Evolutionary conservation across 2,113 vertebrate genomes (phyloP).

Genomic region (Myotis lucifugus): DNA sequence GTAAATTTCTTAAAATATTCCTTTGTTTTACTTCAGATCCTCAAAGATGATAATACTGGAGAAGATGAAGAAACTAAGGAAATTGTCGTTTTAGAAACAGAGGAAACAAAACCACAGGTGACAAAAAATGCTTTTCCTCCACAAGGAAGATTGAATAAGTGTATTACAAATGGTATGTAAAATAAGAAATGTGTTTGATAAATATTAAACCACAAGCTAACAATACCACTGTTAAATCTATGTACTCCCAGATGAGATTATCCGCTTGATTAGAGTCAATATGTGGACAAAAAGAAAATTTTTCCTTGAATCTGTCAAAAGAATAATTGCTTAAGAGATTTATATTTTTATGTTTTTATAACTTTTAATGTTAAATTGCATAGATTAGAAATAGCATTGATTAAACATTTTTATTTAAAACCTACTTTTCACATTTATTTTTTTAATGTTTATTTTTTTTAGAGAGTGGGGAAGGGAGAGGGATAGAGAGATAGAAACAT

Average conservation of each 20-base stretch:
- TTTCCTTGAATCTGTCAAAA: neutral
- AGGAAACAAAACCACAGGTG: neutral
- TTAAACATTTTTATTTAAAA: slow-evolving; percentile 24
- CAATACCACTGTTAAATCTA: neutral
- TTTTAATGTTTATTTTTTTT: neutral
- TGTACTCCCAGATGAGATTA: neutral
- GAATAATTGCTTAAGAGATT: neutral
- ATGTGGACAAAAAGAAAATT: neutral
- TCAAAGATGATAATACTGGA: neutral
- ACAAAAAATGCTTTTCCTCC: slow-evolving; percentile 21
- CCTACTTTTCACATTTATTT: slow-evolving; percentile 27
- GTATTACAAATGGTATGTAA: slow-evolving; percentile 75
- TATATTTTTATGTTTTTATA: slow-evolving; percentile 3
- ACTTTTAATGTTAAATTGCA: slow-evolving; percentile 29
- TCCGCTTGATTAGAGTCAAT: neutral
- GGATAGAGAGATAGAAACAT: too few relatives aligned
- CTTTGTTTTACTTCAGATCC: slow-evolving; percentile 64
- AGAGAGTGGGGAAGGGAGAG: too few relatives aligned
- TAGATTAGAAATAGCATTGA: slow-evolving; percentile 8
- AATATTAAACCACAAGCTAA: neutral
- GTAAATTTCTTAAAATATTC: slow-evolving; percentile 39
- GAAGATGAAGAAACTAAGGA: neutral
- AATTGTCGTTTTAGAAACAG: neutral
- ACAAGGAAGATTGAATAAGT: slow-evolving; percentile 1
- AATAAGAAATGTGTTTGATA: slow-evolving; percentile 14